phyloP scores from a whole-genome alignment of 2,888 invertebrate species.

The Cryptophagus acutangulus region DNA sequence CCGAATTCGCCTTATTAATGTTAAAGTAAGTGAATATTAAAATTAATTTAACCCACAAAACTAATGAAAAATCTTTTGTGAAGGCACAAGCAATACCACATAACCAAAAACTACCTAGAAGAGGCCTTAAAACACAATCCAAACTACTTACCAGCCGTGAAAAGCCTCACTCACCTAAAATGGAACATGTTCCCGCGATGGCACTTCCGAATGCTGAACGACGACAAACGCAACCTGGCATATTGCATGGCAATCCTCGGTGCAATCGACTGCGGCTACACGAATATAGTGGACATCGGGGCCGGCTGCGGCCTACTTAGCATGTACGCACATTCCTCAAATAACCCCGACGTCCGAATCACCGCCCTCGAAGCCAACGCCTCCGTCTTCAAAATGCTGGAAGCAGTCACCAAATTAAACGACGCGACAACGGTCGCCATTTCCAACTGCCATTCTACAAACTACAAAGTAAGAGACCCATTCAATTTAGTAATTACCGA shows the following conservation, averaged over 20 bases:
- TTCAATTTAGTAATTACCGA: constrained; percentile 66
- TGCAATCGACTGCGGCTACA: constrained; percentile 21
- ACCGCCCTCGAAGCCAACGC: constrained; percentile 65
- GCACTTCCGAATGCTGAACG: constrained; percentile 83
- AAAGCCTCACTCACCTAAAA: constrained; percentile 63
- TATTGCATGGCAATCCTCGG: constrained; percentile 55
- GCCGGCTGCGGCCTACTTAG: constrained; percentile 73
- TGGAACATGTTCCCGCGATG: constrained; percentile 69
- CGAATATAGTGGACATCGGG: constrained; percentile 68
- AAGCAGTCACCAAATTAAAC: constrained; percentile 54
- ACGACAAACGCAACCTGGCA: constrained; percentile 60
- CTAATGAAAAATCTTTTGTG: not conserved
- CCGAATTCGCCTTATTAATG: constrained; percentile 51
- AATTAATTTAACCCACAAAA: too few relatives aligned
- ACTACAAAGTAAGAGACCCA: constrained; percentile 21
- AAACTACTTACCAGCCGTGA: constrained; percentile 47
- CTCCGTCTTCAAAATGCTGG: constrained; percentile 58
- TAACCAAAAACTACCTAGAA: constrained; percentile 37
- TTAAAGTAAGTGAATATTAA: constrained; percentile 51
- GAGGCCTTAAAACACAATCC: constrained; percentile 27
- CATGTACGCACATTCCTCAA: constrained; percentile 55
- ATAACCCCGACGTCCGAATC: constrained; percentile 48
- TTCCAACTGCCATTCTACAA: constrained; percentile 58
- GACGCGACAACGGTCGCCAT: constrained; percentile 48
- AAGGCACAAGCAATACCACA: constrained; percentile 25